Evolutionary conservation across 2,888 invertebrate species (phyloP).

Genomic region (Andrena minutula): DNA sequence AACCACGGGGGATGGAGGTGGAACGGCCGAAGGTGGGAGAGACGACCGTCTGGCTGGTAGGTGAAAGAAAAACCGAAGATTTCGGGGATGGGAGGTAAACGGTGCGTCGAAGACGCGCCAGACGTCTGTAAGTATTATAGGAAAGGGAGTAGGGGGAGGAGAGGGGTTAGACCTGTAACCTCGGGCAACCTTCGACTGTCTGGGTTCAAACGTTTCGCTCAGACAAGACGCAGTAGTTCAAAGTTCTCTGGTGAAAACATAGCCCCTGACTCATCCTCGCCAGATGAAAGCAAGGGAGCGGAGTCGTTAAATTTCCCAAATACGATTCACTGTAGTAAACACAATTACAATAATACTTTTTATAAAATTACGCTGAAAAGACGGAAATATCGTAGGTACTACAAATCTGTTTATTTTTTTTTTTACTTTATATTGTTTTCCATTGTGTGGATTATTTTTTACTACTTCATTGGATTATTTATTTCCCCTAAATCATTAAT

Average conservation of each 20-base stretch:
- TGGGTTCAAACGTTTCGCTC: slow-evolving; percentile 69
- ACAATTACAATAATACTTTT: neutral
- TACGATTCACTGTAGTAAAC: no score
- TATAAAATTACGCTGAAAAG: no score
- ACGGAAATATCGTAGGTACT: no score
- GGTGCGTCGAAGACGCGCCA: slow-evolving; percentile 36
- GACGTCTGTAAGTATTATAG: slow-evolving; percentile 8
- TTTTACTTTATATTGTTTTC: no score
- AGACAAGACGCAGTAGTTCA: slow-evolving; percentile 76
- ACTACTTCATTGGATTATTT: no score
- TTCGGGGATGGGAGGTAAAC: slow-evolving; percentile 45
- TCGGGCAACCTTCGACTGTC: slow-evolving; percentile 75
- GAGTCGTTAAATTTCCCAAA: neutral
- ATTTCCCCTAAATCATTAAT: no score
- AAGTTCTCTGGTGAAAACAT: slow-evolving; percentile 76
- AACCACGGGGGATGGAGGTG: slow-evolving; percentile 2
- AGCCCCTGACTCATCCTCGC: slow-evolving; percentile 53
- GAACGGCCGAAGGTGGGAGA: neutral
- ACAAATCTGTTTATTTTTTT: no score
- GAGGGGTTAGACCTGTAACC: slow-evolving; percentile 65
- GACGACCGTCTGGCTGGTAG: slow-evolving; percentile 63
- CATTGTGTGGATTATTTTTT: no score
- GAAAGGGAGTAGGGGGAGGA: neutral
- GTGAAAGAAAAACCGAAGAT: slow-evolving; percentile 60
- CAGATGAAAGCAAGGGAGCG: slow-evolving; percentile 31